Percentiles rank a stretch among this genome's conserved stretches.
These are phyloP conservation scores for Sthenelais limicola DNA, from an alignment of 2,888 invertebrate genomes.

Conservation along the genomic window DNA sequence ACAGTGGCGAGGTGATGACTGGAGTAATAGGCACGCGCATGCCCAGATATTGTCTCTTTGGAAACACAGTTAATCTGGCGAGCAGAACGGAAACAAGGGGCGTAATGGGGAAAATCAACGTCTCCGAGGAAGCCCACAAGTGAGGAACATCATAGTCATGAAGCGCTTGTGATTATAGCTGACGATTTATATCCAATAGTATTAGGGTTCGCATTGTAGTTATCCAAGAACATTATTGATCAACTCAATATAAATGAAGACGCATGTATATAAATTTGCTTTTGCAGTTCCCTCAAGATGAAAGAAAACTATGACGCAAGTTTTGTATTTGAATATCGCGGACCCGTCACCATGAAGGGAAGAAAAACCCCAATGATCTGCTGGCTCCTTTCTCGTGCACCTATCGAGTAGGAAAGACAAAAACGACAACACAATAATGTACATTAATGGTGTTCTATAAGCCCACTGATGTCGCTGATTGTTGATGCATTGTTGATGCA, in stretches of 20 bases:
- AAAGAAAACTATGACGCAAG: constrained; percentile 88
- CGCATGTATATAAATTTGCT: not conserved
- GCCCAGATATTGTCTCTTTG: constrained; percentile 78
- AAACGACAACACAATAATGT: too few species aligned
- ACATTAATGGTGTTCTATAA: too few species aligned
- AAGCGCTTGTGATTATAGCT: too few species aligned
- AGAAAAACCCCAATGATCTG: constrained; percentile 95
- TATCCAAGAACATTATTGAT: too few species aligned
- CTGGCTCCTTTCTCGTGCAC: too few species aligned
- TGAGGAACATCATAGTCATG: constrained; percentile 75
- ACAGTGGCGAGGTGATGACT: constrained; percentile 94
- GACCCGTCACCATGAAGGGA: constrained; percentile 93
- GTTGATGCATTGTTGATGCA: too few species aligned
- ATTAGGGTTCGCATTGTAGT: too few species aligned
- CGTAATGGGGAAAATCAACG: constrained; percentile 88
- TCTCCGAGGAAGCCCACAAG: constrained; percentile 93
- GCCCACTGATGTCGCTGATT: too few species aligned
- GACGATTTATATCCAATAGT: too few species aligned
- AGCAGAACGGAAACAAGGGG: constrained; percentile 95
- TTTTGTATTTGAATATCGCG: constrained; percentile 88
- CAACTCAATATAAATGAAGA: not conserved
- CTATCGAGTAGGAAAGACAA: too few species aligned
- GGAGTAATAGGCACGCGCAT: constrained; percentile 89
- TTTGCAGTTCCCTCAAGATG: constrained; percentile 77
- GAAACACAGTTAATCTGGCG: constrained; percentile 94